Percentiles rank a stretch among this genome's conserved stretches.
phyloP scores from a whole-genome alignment of 1,140 invertebrate species.

The Lethocerus indicus region DNA sequence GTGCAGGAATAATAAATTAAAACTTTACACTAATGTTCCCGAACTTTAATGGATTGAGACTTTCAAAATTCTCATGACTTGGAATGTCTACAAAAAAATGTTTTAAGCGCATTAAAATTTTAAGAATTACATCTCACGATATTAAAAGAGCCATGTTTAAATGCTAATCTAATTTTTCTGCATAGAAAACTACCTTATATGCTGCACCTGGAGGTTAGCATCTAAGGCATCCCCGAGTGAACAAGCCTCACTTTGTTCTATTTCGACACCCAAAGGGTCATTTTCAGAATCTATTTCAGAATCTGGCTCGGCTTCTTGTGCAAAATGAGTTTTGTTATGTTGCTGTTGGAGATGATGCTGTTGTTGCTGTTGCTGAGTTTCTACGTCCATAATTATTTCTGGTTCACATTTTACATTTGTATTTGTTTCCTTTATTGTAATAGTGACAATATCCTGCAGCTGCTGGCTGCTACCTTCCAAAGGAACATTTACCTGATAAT shows the following conservation, averaged over 20 bases:
- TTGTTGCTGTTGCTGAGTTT: not conserved
- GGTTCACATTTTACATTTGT: conserved; percentile 10
- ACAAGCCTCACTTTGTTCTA: not conserved
- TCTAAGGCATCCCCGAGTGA: not conserved
- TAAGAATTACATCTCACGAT: too few relatives aligned
- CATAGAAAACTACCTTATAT: conserved; percentile 2
- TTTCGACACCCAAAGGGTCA: conserved; percentile 4
- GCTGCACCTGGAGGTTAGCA: not conserved
- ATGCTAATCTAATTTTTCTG: too few relatives aligned
- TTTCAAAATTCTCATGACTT: too few relatives aligned
- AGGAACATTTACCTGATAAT: conserved; percentile 7
- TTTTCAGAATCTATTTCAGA: conserved; percentile 5
- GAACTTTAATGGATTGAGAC: too few relatives aligned
- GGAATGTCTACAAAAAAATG: too few relatives aligned
- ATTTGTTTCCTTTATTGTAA: not conserved
- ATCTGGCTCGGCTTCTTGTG: not conserved
- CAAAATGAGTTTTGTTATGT: not conserved
- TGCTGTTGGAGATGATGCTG: not conserved
- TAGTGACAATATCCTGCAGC: conserved; percentile 5
- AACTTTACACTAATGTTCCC: too few relatives aligned
- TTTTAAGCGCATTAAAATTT: too few relatives aligned
- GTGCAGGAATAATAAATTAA: too few relatives aligned
- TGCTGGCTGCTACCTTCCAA: conserved; percentile 5
- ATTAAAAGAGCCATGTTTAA: too few relatives aligned
- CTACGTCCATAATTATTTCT: conserved; percentile 6